phyloP scores from a whole-genome alignment of 1,140 invertebrate species.

The Drosophila repleta region DNA sequence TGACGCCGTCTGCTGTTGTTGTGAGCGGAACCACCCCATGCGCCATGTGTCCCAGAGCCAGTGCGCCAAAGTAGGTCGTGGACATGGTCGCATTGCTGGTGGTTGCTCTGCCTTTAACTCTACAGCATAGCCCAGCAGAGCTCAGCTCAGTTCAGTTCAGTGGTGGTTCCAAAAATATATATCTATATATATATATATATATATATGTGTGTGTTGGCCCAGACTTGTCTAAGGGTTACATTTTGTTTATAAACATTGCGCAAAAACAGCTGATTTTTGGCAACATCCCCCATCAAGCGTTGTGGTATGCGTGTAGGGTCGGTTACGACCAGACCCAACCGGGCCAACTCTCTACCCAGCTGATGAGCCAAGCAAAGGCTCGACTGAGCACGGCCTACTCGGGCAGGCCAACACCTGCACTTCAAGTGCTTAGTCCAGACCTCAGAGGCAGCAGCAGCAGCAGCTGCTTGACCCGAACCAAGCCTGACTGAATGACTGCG shows the following conservation, averaged over 20 bases:
- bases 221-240: constrained; percentile 78
- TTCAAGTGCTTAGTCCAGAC: constrained; percentile 16
- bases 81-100: constrained; percentile 53
- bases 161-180: constrained; percentile 79
- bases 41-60: constrained; percentile 75
- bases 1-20: constrained; percentile 41
- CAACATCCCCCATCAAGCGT: constrained; percentile 50
- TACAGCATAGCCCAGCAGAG: constrained; percentile 4
- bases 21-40: constrained; percentile 81
- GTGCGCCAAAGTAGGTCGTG: constrained; percentile 77
- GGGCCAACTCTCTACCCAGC: constrained; percentile 10
- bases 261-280: constrained; percentile 78
- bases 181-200: constrained; percentile 13
- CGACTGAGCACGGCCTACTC: constrained; percentile 7
- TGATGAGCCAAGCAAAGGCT: constrained; percentile 10
- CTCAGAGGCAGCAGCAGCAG: constrained; percentile 4
- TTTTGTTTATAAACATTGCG: constrained; percentile 83
- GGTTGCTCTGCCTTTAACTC: constrained; percentile 51
- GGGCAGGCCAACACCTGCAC: constrained; percentile 36
- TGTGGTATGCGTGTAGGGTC: constrained; percentile 40
- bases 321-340: constrained; percentile 32
- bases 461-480: constrained; percentile 18
- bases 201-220: constrained; percentile 14
- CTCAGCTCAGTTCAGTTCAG: constrained; percentile 40
- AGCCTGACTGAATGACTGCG: constrained; percentile 6